Evolutionary conservation across 1,140 invertebrate genomes (phyloP), one percentile per base, ranked within the genome.

Genomic region (Apis laboriosa): DNA sequence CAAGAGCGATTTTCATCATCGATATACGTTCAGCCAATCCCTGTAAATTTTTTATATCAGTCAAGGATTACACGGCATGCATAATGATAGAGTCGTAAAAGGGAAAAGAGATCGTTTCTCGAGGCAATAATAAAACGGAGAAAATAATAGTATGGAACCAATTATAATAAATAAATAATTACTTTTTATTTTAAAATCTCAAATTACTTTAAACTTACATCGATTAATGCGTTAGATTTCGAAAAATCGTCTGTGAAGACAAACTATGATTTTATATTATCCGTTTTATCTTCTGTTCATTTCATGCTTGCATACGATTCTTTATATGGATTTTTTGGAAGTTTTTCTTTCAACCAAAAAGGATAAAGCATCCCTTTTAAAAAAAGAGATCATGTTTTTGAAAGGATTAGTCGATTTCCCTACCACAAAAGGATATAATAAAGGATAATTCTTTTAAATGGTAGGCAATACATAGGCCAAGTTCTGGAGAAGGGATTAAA

Each of bases 41-140:
- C 43, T 34, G 61, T 75, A 75, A 81, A 72, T 51, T 68, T 80
- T 79, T 61, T 34, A 34, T 28, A 15, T n/a, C 19, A 55, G 9
- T 70, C 34, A 43, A 9, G 24, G 34, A 68, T 71, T 51, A 21
- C 17, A 12, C 11, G 34, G 2, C 34, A 8, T 34, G 28, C 2
- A 28, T 53, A 11, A 11, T 4, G 55, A 17, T n/a, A 53, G 11
- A 28, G 17, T n/a, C 21, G 34, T 43, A 55, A 49, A 80, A 21
- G 9, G 7, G 8, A 5, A 28, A 17, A 12, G 43, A 19, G 15
- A 73, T 55, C 51, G 53, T 9, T 49, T 28, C 15, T 49, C 34
- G 17, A 21, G n/a, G 34, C 76, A 58, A 49, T 58, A 58, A 24
- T 51, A 13, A 74, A 13, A 74, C 11, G 0, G 24, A 7, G 1